Evolutionary conservation across 2,113 vertebrate species (phyloP).

Genomic region (Mesocricetus auratus): DNA sequence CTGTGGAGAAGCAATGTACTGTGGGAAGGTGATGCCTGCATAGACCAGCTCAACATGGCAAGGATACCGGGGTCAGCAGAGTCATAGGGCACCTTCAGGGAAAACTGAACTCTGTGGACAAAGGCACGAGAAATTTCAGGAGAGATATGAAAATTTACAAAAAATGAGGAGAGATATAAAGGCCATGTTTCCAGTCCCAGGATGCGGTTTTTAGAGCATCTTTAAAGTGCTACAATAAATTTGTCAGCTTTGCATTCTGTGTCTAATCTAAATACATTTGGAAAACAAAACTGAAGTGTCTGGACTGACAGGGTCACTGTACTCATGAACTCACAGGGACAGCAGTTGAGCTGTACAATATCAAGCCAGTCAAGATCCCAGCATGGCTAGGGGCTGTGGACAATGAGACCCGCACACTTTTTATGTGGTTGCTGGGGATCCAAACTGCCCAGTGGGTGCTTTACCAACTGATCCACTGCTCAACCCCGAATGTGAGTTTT

Average conservation of each 20-base stretch:
- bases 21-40: not conserved
- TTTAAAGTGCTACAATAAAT: not conserved
- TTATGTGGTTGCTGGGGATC: not conserved
- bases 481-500: not conserved
- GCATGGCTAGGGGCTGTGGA: not conserved
- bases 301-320: not conserved
- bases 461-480: not conserved
- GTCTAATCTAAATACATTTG: not conserved
- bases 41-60: not conserved
- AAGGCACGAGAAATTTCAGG: not conserved
- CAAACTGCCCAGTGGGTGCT: not conserved
- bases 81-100: not conserved
- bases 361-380: no score
- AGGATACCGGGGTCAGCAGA: not conserved
- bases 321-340: not conserved
- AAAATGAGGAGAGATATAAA: no score
- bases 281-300: not conserved
- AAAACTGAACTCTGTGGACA: not conserved
- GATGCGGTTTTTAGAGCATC: not conserved
- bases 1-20: not conserved
- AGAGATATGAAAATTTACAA: not conserved
- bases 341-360: not conserved
- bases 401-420: not conserved
- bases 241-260: not conserved
- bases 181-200: not conserved